A percentile compares a stretch with the other conserved stretches of the same genome.
Evolutionary conservation across 2,113 vertebrate genomes (phyloP).

Genomic region (Desmodus rotundus): DNA sequence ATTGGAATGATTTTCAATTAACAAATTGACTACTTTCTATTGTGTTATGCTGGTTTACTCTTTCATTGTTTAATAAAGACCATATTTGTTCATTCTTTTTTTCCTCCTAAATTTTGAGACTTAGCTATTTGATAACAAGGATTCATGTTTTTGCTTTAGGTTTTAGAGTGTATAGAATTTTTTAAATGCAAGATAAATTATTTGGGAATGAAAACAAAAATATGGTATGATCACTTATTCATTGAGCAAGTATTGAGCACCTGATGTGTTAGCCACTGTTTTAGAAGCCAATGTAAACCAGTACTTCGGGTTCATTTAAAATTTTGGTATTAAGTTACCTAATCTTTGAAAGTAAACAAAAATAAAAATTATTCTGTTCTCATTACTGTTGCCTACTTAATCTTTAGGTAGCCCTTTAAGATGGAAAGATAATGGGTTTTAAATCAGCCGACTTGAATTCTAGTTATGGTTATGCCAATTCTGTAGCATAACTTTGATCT

Average conservation of each 20-base stretch:
- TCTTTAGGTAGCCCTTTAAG: neutral
- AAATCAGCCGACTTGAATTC: neutral
- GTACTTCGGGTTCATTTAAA: neutral
- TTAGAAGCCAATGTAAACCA: neutral
- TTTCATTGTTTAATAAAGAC: slow-evolving; percentile 6
- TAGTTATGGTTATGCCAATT: neutral
- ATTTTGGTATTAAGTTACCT: neutral
- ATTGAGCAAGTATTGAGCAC: neutral
- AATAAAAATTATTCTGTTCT: neutral
- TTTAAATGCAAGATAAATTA: neutral
- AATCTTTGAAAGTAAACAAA: neutral
- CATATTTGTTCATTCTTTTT: neutral
- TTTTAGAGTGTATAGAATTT: slow-evolving; percentile 39
- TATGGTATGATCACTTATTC: neutral
- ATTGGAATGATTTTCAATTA: neutral
- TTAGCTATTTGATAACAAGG: slow-evolving; percentile 1
- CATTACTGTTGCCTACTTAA: neutral
- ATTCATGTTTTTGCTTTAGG: slow-evolving; percentile 27
- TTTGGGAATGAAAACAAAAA: neutral
- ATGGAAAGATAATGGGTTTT: neutral
- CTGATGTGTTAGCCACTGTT: neutral
- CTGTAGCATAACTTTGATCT: slow-evolving; percentile 1
- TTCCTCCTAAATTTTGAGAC: slow-evolving; percentile 9
- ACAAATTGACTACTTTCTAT: neutral
- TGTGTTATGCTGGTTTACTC: neutral